phyloP scores from a whole-genome alignment of 2,113 vertebrate species.

The Gallinago media region DNA sequence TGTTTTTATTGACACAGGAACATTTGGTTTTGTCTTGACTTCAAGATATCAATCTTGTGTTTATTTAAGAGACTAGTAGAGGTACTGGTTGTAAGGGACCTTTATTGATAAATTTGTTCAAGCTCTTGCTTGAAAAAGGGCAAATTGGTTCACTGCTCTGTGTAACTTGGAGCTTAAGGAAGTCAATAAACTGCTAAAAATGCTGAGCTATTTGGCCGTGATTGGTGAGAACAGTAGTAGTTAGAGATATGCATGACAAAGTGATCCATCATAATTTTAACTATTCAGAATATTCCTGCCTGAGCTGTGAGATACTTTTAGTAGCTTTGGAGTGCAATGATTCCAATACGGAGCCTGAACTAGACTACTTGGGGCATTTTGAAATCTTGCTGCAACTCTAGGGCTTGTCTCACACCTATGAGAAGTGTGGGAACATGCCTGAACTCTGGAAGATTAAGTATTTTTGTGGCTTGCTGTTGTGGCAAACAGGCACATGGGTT shows the following conservation, averaged over 20 bases:
- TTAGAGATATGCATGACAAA: neutral
- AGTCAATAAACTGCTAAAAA: neutral
- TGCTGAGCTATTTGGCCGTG: neutral
- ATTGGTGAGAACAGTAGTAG: neutral
- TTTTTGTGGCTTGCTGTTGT: neutral
- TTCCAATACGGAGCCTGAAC: neutral
- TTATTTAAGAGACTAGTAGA: neutral
- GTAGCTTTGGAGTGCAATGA: neutral
- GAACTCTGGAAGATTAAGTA: neutral
- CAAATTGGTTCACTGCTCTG: neutral
- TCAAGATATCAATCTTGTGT: neutral
- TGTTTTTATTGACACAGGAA: neutral
- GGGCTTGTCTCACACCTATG: neutral
- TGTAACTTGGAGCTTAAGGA: neutral
- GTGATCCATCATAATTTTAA: neutral
- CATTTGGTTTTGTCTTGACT: neutral
- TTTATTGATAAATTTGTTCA: neutral
- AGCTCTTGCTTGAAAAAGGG: neutral
- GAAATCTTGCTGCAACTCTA: neutral
- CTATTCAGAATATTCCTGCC: neutral
- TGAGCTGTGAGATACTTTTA: neutral
- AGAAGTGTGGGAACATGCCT: neutral
- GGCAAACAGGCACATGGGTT: neutral
- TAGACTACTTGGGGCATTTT: neutral
- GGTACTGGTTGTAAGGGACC: neutral